Conservation (phyloP, 1,140 invertebrate genomes). For the Diploscapter pachys region DNA sequence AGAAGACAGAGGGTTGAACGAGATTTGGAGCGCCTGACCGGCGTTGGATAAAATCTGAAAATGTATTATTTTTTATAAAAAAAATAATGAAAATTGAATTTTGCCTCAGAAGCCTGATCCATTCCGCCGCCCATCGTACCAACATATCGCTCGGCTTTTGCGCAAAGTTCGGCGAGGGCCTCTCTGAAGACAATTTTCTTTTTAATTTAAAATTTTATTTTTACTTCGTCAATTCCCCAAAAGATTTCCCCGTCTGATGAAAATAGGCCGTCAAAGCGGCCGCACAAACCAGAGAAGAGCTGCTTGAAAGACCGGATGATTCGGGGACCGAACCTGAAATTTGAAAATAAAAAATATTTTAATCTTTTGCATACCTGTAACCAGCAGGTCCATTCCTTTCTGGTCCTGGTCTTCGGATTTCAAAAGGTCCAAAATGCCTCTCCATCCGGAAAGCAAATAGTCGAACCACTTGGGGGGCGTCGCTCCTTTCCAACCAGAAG, state of each 20-base stretch:
- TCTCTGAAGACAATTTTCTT: constrained; percentile 60
- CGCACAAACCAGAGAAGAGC: constrained; percentile 90
- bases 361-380: constrained; percentile 62
- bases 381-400: constrained; percentile 71
- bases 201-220: constrained; percentile 15
- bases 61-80: too few species aligned
- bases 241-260: constrained; percentile 63
- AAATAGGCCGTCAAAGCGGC: constrained; percentile 77
- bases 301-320: constrained; percentile 89
- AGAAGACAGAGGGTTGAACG: constrained; percentile 82
- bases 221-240: constrained; percentile 53
- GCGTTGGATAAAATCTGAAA: constrained; percentile 72
- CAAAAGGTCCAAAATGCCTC: constrained; percentile 73
- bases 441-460: constrained; percentile 88
- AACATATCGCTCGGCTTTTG: constrained; percentile 82
- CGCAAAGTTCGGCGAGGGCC: constrained; percentile 79
- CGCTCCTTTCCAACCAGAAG: constrained; percentile 35
- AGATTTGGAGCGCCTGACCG: constrained; percentile 74
- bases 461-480: constrained; percentile 77
- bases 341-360: background rate
- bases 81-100: too few species aligned
- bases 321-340: constrained; percentile 76
- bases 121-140: constrained; percentile 85
- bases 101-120: constrained; percentile 95
- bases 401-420: constrained; percentile 51